Conservation (phyloP, 2,797 vertebrate genomes). For the Melanogrammus aeglefinus region DNA sequence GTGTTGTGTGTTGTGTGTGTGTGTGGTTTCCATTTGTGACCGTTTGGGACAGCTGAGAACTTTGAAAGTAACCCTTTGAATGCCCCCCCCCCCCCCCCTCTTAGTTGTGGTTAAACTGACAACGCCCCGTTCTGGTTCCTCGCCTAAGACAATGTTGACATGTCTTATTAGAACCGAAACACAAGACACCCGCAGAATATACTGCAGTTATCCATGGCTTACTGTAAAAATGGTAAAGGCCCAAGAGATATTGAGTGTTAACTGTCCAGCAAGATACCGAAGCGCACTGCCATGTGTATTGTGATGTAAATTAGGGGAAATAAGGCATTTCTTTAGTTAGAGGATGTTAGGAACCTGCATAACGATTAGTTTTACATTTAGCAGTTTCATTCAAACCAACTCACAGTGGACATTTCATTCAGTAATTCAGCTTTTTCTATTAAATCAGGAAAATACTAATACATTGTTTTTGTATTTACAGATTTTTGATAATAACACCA, state of each 20-base stretch:
- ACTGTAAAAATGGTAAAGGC: background rate
- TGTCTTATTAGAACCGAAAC: background rate
- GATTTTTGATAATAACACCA: background rate
- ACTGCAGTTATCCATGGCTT: background rate
- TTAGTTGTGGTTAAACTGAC: constrained; percentile 78
- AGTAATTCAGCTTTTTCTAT: background rate
- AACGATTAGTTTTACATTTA: background rate
- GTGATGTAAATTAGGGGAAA: too few relatives aligned
- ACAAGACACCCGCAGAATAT: background rate
- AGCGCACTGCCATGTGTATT: background rate
- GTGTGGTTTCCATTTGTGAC: constrained; percentile 49
- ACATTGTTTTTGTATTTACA: background rate
- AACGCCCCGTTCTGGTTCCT: constrained; percentile 32
- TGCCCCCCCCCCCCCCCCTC: constrained; percentile 28
- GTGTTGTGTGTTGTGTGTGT: too few relatives aligned
- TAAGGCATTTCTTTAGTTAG: too few relatives aligned
- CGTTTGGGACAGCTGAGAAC: constrained; percentile 65
- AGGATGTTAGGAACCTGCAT: background rate
- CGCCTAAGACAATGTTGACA: constrained; percentile 11
- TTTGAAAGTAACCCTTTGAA: constrained; percentile 32
- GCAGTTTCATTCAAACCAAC: too few relatives aligned
- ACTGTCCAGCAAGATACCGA: background rate
- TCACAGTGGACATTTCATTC: background rate
- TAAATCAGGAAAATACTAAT: background rate
- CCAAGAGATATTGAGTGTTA: background rate